Conservation (phyloP, 2,888 invertebrate species). For the Pteria penguin region DNA sequence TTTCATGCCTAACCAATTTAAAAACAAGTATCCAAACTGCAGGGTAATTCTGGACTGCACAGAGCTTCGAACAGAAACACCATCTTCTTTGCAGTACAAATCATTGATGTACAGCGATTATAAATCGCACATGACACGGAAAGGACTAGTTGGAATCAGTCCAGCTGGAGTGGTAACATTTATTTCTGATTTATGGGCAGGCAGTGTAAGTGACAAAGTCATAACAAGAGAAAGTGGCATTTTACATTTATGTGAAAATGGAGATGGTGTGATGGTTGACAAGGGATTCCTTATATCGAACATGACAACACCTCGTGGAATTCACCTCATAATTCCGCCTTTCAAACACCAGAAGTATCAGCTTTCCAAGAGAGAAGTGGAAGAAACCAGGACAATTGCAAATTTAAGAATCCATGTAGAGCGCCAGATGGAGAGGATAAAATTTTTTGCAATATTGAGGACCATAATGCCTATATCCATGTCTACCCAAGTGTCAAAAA, state of each 20-base stretch:
- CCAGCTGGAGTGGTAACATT: slow-evolving; percentile 9
- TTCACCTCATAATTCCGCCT: slow-evolving; percentile 37
- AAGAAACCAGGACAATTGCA: background rate
- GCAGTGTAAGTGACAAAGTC: slow-evolving; percentile 6
- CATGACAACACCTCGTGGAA: slow-evolving; percentile 26
- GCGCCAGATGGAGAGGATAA: background rate
- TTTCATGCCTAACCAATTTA: no score
- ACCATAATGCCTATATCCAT: background rate
- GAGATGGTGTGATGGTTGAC: slow-evolving; percentile 46
- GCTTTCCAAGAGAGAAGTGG: background rate
- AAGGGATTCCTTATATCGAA: slow-evolving; percentile 45
- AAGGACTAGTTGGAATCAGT: slow-evolving; percentile 19
- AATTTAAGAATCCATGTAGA: slow-evolving; percentile 6
- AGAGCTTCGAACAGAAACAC: slow-evolving; percentile 5
- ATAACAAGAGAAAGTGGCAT: background rate
- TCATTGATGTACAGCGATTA: background rate
- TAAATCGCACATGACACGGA: no score
- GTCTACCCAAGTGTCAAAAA: no score
- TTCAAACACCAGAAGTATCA: no score
- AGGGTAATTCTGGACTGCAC: slow-evolving; percentile 6
- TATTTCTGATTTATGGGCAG: slow-evolving; percentile 18
- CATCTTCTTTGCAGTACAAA: background rate
- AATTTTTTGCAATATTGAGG: background rate
- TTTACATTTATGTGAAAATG: slow-evolving; percentile 2
- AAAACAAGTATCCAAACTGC: slow-evolving; percentile 10